Base-by-base conservation (phyloP, 2,113 vertebrate genomes). In the Climacteris rufus region DNA sequence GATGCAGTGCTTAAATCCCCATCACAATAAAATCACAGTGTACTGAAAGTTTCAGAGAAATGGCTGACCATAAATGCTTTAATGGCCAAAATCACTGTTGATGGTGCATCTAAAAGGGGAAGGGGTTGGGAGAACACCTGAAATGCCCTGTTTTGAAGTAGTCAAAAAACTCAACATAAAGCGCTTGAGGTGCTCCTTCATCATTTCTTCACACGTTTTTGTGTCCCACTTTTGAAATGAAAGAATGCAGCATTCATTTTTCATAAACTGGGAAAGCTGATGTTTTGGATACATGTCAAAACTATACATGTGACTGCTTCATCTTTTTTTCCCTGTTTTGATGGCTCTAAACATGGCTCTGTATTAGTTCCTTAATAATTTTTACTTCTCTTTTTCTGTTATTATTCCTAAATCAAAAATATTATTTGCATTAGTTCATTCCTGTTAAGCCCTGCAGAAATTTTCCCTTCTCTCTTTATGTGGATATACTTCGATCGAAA, bases 361-460 rank as follows among this genome's bases (percentile, higher is more conserved):
- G 0, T 91, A 65, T 87, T 92, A 53, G 31, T 52, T 76, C 74
- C 72, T 72, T 71, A 81, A 33, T 68, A 76, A 30, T 86, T 94
- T 95, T 94, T 94, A 25, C 44, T 63, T 91, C 37, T 56, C 35
- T 39, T 85, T 30, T 53, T 40, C 87, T 96, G 74, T 76, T 79
- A 78, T 45, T 63, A 86, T 78, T 83, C 47, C 91, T 94, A 78
- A 72, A 88, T 94, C 86, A 96, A 81, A 96, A 91, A 94, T 90
- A 83, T 74, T 95, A 87, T 94, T 93, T 96, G 30, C 66, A 49
- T 89, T 93, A 78, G 10, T 78, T 94, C 16, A 31, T 77, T 93
- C 49, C 49, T 76, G 35, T 66, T 92, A 17, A 21, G 22, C 33
- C 78, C 52, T 81, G 64, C 61, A 83, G 53, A 77, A 93, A 52